phyloP scores from a whole-genome alignment of 2,113 vertebrate genomes.

The Felis chaus region DNA sequence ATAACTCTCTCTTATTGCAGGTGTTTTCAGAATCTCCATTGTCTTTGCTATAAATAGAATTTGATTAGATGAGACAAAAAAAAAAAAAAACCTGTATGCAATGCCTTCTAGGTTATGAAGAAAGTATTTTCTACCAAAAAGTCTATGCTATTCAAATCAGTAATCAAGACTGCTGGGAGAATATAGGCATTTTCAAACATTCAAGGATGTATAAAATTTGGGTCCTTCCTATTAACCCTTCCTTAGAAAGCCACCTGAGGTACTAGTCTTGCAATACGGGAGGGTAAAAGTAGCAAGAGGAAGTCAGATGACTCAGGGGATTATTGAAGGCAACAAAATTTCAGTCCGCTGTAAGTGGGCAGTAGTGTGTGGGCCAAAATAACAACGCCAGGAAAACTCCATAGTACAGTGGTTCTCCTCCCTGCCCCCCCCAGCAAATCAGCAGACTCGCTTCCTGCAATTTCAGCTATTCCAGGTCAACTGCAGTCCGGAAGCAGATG shows the following conservation, averaged over 20 bases:
- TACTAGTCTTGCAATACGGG: background rate
- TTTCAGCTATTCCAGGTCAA: background rate
- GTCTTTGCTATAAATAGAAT: background rate
- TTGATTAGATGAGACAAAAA: background rate
- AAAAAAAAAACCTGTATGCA: background rate
- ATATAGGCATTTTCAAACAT: background rate
- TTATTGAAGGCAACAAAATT: background rate
- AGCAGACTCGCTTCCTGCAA: background rate
- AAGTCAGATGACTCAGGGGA: background rate
- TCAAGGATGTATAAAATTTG: background rate
- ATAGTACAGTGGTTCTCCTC: too few species aligned
- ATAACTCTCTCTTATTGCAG: background rate
- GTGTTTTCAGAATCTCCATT: background rate
- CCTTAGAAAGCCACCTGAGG: background rate
- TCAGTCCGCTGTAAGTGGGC: background rate
- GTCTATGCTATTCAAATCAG: background rate
- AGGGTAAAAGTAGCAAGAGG: background rate
- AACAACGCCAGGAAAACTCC: background rate
- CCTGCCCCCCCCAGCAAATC: too few species aligned
- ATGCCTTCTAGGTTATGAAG: background rate
- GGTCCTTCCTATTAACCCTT: background rate
- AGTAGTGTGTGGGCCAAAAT: background rate
- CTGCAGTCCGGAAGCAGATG: background rate
- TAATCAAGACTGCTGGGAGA: background rate
- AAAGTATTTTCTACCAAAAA: background rate